These are phyloP conservation scores for Ennomos erosarius DNA, from an alignment of 2,888 invertebrate species.

Conservation along the genomic window DNA sequence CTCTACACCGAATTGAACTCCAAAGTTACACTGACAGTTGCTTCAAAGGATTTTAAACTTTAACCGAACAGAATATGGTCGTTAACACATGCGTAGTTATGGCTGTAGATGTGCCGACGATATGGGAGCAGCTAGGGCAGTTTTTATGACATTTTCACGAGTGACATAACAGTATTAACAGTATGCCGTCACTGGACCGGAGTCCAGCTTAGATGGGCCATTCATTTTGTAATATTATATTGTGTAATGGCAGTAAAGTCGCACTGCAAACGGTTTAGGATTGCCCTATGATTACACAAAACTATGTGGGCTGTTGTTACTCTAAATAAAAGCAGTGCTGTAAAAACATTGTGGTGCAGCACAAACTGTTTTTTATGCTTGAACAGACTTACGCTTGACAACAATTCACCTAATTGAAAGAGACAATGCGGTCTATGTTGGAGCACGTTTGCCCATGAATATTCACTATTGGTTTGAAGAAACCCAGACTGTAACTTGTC, in stretches of 20 bases:
- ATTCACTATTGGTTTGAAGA: no score
- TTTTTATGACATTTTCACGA: conserved; percentile 63
- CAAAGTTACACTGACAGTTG: neutral
- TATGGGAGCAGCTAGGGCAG: conserved; percentile 34
- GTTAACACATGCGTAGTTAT: neutral
- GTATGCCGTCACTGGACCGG: conserved; percentile 24
- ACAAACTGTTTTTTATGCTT: no score
- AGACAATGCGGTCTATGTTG: no score
- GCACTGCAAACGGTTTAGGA: conserved; percentile 28
- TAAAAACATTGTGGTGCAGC: no score
- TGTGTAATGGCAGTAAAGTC: conserved; percentile 30
- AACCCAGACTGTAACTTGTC: no score
- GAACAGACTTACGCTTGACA: no score
- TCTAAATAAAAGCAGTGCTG: neutral
- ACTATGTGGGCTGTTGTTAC: neutral
- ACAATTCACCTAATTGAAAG: no score
- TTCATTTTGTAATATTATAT: conserved; percentile 37
- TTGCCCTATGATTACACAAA: conserved; percentile 27
- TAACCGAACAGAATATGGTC: conserved; percentile 11
- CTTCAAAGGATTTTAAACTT: conserved; percentile 8
- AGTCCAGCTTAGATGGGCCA: conserved; percentile 31
- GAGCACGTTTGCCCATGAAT: no score
- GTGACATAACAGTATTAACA: conserved; percentile 60
- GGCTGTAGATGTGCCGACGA: conserved; percentile 30
- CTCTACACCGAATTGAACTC: conserved; percentile 28